phyloP scores from a whole-genome alignment of 2,888 invertebrate species.

The Diogma glabrata region DNA sequence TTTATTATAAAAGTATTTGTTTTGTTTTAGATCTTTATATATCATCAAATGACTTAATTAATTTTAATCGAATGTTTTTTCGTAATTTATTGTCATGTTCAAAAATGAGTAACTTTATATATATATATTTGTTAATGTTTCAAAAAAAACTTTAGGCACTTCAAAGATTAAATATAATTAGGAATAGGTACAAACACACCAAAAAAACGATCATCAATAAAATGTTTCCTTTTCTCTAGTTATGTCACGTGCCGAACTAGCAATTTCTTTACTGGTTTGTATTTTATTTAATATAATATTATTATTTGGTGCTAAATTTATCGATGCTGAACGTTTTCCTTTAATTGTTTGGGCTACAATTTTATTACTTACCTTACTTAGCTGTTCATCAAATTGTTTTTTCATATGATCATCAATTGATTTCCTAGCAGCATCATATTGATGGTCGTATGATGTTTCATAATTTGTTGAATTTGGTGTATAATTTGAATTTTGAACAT shows the following conservation, averaged over 20 bases:
- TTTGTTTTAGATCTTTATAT: too few species aligned
- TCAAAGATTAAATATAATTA: too few species aligned
- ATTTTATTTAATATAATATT: conserved; percentile 16
- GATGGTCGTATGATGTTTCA: conserved; percentile 15
- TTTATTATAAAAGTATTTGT: too few species aligned
- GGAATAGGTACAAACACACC: too few species aligned
- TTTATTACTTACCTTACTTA: conserved; percentile 22
- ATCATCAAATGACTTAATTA: too few species aligned
- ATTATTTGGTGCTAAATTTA: conserved; percentile 10
- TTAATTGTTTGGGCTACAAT: conserved; percentile 14
- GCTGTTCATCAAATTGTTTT: conserved; percentile 21
- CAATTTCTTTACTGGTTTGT: conserved; percentile 19
- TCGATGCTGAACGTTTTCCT: conserved; percentile 5
- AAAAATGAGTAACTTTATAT: too few species aligned
- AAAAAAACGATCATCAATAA: conserved; percentile 16
- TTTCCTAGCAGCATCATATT: conserved; percentile 15
- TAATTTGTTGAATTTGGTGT: conserved; percentile 11
- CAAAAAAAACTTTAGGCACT: too few species aligned
- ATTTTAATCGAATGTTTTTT: too few species aligned
- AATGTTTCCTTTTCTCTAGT: conserved; percentile 18
- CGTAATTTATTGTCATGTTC: too few species aligned
- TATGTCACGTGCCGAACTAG: conserved; percentile 18
- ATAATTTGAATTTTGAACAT: conserved; percentile 19
- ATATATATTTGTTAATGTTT: too few species aligned
- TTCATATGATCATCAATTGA: conserved; percentile 21